These are phyloP conservation scores for Macrotis lagotis DNA, from an alignment of 2,113 vertebrate genomes.

Conservation along the genomic window DNA sequence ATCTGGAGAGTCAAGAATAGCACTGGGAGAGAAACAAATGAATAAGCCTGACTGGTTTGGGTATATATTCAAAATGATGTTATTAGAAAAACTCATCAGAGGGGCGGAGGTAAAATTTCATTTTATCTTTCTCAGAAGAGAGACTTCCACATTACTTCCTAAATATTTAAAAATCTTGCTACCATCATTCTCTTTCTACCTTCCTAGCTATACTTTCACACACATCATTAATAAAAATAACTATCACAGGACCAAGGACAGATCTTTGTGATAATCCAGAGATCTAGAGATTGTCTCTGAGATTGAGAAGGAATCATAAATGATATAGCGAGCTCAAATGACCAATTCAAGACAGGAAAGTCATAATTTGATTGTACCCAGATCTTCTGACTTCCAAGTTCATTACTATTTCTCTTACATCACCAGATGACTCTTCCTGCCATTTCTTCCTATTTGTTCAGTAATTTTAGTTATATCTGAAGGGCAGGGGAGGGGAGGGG, in stretches of 20 bases:
- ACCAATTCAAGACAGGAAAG: background rate
- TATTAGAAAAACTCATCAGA: background rate
- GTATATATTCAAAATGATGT: background rate
- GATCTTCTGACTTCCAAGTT: background rate
- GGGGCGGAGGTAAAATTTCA: background rate
- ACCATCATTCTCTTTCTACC: background rate
- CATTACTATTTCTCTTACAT: background rate
- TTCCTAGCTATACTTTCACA: background rate
- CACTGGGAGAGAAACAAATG: background rate
- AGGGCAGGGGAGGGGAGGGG: no score
- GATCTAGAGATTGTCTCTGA: background rate
- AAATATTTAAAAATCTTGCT: background rate
- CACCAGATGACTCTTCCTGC: background rate
- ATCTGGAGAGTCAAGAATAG: background rate
- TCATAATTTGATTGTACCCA: background rate
- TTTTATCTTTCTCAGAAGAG: background rate
- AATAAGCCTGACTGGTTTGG: background rate
- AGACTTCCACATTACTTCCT: background rate
- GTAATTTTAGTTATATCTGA: no score
- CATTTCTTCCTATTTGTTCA: no score
- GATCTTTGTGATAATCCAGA: background rate
- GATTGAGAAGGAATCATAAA: background rate
- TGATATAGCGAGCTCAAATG: background rate
- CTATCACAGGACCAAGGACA: background rate
- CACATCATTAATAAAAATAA: background rate